These are phyloP conservation scores for Platyscapa corneri DNA, from an alignment of 1,140 invertebrate genomes.

Conservation along the genomic window DNA sequence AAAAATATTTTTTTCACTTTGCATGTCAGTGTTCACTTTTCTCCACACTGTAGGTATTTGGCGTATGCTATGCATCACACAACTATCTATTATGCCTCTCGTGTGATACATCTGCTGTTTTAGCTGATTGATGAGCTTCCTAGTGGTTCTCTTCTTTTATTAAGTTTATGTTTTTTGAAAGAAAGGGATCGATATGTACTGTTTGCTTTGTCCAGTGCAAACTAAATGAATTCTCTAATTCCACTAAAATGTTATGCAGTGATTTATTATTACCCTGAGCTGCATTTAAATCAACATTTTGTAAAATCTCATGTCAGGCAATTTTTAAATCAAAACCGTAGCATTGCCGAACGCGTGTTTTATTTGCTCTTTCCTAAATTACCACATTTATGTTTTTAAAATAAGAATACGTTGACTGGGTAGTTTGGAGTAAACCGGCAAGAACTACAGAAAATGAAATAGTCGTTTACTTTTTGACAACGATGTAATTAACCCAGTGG, in stretches of 20 bases:
- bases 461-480: too few species aligned
- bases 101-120: neutral
- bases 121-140: neutral
- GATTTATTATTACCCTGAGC: too few species aligned
- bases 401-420: too few species aligned
- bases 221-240: neutral
- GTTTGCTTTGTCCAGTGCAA: neutral
- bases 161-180: neutral
- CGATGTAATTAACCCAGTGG: neutral
- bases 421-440: too few species aligned
- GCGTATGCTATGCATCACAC: neutral
- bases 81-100: neutral
- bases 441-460: too few species aligned
- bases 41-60: neutral
- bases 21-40: neutral
- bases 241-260: neutral
- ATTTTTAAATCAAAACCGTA: too few species aligned
- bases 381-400: too few species aligned
- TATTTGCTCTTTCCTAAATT: too few species aligned
- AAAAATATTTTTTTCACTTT: neutral
- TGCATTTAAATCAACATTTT: too few species aligned
- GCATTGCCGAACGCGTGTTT: too few species aligned
- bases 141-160: neutral
- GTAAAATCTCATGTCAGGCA: too few species aligned
- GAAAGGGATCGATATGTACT: neutral